phyloP scores from a whole-genome alignment of 1,140 invertebrate genomes.

The Mactra quadrangularis region DNA sequence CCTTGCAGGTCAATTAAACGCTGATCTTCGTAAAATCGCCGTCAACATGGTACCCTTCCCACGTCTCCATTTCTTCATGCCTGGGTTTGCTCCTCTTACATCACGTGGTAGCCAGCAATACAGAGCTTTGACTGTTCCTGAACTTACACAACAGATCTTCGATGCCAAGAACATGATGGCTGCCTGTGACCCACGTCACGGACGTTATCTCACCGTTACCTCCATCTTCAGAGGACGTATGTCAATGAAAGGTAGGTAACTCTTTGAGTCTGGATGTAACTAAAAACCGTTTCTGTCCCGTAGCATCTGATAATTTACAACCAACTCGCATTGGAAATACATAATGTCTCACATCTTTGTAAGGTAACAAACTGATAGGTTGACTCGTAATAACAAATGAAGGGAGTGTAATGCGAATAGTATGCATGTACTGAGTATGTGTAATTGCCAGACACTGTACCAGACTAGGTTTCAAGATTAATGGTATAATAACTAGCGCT shows the following conservation, averaged over 20 bases:
- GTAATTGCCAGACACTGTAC: too few relatives aligned
- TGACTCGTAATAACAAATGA: too few relatives aligned
- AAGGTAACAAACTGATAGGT: too few relatives aligned
- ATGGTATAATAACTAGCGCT: too few relatives aligned
- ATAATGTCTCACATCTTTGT: too few relatives aligned
- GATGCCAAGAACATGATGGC: conserved; percentile 92
- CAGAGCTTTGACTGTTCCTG: conserved; percentile 85
- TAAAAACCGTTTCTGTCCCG: too few relatives aligned
- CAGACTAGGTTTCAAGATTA: too few relatives aligned
- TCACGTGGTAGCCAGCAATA: conserved; percentile 85
- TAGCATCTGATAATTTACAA: too few relatives aligned
- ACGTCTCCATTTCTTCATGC: conserved; percentile 92
- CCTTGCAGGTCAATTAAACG: conserved; percentile 91
- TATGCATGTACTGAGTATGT: too few relatives aligned
- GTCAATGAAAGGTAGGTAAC: conserved; percentile 32
- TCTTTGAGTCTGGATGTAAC: too few relatives aligned
- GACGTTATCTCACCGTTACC: conserved; percentile 88
- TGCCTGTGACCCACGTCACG: conserved; percentile 89
- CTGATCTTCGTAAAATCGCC: conserved; percentile 92
- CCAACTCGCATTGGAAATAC: too few relatives aligned
- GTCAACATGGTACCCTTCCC: conserved; percentile 91
- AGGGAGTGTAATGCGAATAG: too few relatives aligned
- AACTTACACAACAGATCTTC: conserved; percentile 88
- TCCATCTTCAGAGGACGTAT: conserved; percentile 86
- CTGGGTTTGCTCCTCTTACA: conserved; percentile 90